Evolutionary conservation across 2,797 vertebrate genomes (phyloP).

Genomic region (Rhinatrema bivittatum): DNA sequence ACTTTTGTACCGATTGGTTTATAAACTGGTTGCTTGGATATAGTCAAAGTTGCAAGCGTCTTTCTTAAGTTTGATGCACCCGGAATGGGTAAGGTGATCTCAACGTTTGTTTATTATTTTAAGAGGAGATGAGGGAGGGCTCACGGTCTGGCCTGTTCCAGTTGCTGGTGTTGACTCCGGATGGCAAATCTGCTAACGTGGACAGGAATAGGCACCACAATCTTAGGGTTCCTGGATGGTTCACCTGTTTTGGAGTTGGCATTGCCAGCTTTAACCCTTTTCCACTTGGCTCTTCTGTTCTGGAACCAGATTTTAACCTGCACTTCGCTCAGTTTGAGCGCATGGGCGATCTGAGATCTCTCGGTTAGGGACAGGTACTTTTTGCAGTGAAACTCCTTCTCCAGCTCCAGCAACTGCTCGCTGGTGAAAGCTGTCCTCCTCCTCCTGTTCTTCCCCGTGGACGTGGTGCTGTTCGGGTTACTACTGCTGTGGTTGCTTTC

Average conservation of each 20-base stretch:
- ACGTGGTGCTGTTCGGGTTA: constrained; percentile 48
- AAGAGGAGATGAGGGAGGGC: neutral
- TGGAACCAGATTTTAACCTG: constrained; percentile 99
- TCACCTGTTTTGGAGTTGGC: constrained; percentile 97
- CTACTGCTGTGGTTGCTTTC: constrained; percentile 52
- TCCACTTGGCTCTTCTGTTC: constrained; percentile 95
- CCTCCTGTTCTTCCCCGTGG: constrained; percentile 83
- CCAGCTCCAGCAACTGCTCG: constrained; percentile 94
- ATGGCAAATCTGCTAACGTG: constrained; percentile 96
- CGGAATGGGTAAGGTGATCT: no score
- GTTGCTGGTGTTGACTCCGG: constrained; percentile 93
- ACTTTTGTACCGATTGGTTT: constrained; percentile 1
- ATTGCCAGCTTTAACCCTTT: constrained; percentile 93
- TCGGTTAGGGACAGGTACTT: constrained; percentile 96
- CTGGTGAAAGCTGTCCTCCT: constrained; percentile 93
- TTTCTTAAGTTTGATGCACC: constrained; percentile 9
- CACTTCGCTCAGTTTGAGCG: constrained; percentile 94
- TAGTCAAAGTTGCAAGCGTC: constrained; percentile 6
- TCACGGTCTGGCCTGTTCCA: constrained; percentile 88
- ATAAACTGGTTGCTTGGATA: constrained; percentile 1
- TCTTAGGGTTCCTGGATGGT: constrained; percentile 91
- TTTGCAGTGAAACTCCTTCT: constrained; percentile 97
- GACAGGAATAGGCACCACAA: constrained; percentile 94
- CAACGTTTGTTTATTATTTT: no score
- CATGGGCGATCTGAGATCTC: constrained; percentile 95